Evolutionary conservation across 1,140 invertebrate genomes (phyloP).

Genomic region (Chironomus tepperi): DNA sequence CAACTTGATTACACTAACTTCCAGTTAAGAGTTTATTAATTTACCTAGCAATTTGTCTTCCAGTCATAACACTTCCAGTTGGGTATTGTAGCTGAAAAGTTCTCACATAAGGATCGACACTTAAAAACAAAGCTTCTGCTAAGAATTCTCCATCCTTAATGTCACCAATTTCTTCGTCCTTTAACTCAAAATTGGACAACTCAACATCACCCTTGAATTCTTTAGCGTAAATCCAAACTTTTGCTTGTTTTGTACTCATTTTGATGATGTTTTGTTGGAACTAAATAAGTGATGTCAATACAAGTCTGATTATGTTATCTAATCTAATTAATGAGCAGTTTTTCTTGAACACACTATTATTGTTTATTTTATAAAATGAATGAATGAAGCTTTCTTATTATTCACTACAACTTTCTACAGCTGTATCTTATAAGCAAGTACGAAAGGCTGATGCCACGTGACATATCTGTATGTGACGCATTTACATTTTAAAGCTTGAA

Average conservation of each 20-base stretch:
- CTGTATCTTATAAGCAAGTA: too few relatives aligned
- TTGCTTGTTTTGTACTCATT: conserved; percentile 37
- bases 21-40: neutral
- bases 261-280: neutral
- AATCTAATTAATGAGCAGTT: too few relatives aligned
- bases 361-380: too few relatives aligned
- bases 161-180: conserved; percentile 52
- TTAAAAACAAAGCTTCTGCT: conserved; percentile 39
- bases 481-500: too few relatives aligned
- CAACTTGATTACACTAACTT: neutral
- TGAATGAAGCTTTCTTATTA: too few relatives aligned
- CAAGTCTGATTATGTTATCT: too few relatives aligned
- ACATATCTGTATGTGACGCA: too few relatives aligned
- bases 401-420: too few relatives aligned
- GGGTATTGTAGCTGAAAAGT: conserved; percentile 29
- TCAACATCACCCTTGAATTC: conserved; percentile 56
- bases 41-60: conserved; percentile 39
- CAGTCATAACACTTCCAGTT: conserved; percentile 39
- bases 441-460: too few relatives aligned
- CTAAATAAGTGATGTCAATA: too few relatives aligned
- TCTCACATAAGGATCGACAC: conserved; percentile 46
- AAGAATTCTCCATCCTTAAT: conserved; percentile 45
- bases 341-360: too few relatives aligned
- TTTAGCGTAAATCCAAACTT: conserved; percentile 44
- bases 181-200: conserved; percentile 50